Base-by-base conservation (phyloP, 2,888 invertebrate species). In the Lissonota sp. region DNA sequence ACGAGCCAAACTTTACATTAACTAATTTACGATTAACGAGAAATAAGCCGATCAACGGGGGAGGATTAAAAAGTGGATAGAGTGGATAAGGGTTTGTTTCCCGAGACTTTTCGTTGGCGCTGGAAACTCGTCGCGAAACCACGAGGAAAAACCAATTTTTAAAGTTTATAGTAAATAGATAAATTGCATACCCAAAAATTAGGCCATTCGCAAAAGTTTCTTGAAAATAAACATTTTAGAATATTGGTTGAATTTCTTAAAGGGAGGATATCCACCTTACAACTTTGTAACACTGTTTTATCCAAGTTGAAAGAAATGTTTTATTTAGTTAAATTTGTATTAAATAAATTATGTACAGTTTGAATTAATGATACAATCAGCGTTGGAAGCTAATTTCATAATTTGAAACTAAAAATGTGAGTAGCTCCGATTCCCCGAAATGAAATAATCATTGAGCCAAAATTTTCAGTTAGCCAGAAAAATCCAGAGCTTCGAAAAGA, bases 11-110 rank as follows among this genome's bases (percentile, higher is more conserved):
- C 67, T 80, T 72, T 80, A 26, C 75, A 72, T 75, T 67, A 80
- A 75, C 75, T 76, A 76, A 76, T 80, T 71, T 76, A 76, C 75
- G 62, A 80, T 80, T 76, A 80, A 71, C 71, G 80, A 80, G 67
- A 72, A 80, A 42, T 71, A 58, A 58, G 12, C 42, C 42, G 49
- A 26, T 12, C 26, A 10, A 37, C 12, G n/a, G 46, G 63, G 51
- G 14, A 16, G 14, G 44, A 26, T 26, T 46, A 26, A 60, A 39
- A 66, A 53, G 3, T 2, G 26, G 26, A 26, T 26, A 26, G 26
- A 69, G 60, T 53, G n/a, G 64, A 16, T n/a, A 53, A 37, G 26
- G 40, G 75, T 70, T 69, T 72, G 72, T 76, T 39, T 63, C 39
- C 44, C 62, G 58, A 39, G 64, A 66, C 71, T 57, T 67, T 42